Percentiles rank a stretch among this genome's conserved stretches.
Evolutionary conservation across 2,888 invertebrate species (phyloP).

Genomic region (Acrobasis consociella): DNA sequence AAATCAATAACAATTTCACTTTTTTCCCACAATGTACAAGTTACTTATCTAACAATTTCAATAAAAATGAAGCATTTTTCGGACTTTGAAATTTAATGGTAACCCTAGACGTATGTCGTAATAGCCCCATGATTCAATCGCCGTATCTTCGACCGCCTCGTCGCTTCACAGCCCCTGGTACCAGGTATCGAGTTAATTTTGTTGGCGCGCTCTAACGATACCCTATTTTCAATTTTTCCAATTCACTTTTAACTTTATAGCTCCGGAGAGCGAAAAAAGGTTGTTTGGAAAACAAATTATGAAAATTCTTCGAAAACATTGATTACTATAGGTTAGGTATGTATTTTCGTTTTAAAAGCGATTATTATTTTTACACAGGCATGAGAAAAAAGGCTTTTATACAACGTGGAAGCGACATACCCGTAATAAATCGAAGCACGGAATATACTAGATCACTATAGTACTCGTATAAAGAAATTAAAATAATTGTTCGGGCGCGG

Average conservation of each 20-base stretch:
- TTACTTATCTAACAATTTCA: too few relatives aligned
- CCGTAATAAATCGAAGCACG: too few relatives aligned
- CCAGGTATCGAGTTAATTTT: constrained; percentile 67
- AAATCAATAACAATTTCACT: too few relatives aligned
- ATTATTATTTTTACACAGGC: too few relatives aligned
- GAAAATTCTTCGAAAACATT: constrained; percentile 1
- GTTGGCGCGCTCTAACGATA: constrained; percentile 43
- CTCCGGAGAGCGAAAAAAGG: not conserved
- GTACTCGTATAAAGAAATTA: too few relatives aligned
- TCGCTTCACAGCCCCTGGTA: constrained; percentile 58
- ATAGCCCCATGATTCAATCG: constrained; percentile 70
- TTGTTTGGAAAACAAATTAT: constrained; percentile 5
- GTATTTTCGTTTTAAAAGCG: constrained; percentile 1
- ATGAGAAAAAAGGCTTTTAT: too few relatives aligned
- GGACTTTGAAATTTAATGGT: too few relatives aligned
- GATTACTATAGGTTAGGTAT: not conserved
- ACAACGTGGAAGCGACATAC: too few relatives aligned
- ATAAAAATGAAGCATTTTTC: too few relatives aligned
- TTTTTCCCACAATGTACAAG: too few relatives aligned
- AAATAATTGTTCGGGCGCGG: too few relatives aligned
- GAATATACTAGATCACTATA: too few relatives aligned
- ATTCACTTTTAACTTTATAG: not conserved
- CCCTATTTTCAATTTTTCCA: constrained; percentile 22
- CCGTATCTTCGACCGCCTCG: constrained; percentile 58
- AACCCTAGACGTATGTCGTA: constrained; percentile 50